Evolutionary conservation across 1,140 invertebrate genomes (phyloP).

Genomic region (Aphis gossypii): DNA sequence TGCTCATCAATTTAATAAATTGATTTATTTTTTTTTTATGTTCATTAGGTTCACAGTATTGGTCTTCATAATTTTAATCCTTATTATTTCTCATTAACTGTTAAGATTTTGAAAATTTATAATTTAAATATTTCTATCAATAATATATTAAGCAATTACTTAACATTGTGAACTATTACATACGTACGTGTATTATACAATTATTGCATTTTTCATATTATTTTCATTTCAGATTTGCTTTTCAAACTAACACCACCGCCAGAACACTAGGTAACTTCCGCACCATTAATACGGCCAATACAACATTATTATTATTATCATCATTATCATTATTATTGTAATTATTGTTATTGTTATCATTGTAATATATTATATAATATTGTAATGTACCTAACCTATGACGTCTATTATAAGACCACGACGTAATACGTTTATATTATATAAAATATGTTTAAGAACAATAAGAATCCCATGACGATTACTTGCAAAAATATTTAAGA

Average conservation of each 20-base stretch:
- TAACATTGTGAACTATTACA: background rate
- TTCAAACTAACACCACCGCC: background rate
- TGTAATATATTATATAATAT: background rate
- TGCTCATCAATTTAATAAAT: background rate
- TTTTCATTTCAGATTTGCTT: conserved; percentile 18
- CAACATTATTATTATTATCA: background rate
- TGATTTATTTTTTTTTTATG: background rate
- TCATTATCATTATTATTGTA: background rate
- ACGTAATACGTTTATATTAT: background rate
- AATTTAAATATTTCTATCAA: background rate
- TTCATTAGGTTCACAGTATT: background rate
- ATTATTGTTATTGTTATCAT: background rate
- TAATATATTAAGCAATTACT: background rate
- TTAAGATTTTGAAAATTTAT: background rate
- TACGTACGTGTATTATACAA: background rate
- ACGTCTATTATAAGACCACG: background rate
- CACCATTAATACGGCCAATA: background rate
- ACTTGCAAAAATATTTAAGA: background rate
- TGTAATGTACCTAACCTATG: background rate
- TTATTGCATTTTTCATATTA: background rate
- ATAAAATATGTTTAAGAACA: background rate
- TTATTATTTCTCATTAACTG: background rate
- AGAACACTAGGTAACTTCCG: background rate
- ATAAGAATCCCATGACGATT: background rate
- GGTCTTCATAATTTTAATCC: background rate